These are phyloP conservation scores for Nymphalis c-album DNA, from an alignment of 2,888 invertebrate species.

Conservation along the genomic window DNA sequence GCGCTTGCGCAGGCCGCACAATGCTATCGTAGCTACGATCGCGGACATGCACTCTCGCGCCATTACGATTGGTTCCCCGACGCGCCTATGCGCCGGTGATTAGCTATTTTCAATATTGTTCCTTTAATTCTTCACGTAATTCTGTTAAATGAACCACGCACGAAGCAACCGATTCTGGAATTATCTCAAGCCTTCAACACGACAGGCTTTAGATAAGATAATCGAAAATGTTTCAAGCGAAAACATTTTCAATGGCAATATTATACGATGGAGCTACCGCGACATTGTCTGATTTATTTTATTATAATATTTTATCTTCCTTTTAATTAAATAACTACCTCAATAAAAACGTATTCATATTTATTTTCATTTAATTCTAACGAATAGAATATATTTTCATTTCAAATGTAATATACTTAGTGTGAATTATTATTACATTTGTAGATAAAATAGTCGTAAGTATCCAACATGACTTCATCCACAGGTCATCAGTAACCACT, in stretches of 20 bases:
- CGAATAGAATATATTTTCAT: too few relatives aligned
- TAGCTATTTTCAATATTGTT: slow-evolving; percentile 60
- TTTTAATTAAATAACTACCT: not conserved
- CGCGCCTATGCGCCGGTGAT: slow-evolving; percentile 64
- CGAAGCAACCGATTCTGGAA: slow-evolving; percentile 11
- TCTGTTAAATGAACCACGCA: slow-evolving; percentile 17
- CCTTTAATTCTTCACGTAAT: slow-evolving; percentile 34
- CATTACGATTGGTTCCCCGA: slow-evolving; percentile 73
- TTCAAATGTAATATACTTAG: too few relatives aligned
- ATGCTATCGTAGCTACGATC: slow-evolving; percentile 78
- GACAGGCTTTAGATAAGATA: slow-evolving; percentile 33
- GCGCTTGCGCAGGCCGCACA: slow-evolving; percentile 71
- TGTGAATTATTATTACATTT: too few relatives aligned
- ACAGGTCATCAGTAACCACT: slow-evolving; percentile 15
- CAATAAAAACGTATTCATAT: too few relatives aligned
- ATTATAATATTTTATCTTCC: not conserved
- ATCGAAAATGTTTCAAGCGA: slow-evolving; percentile 17
- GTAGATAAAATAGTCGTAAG: too few relatives aligned
- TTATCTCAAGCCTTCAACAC: slow-evolving; percentile 22
- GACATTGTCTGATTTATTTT: not conserved
- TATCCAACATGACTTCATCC: slow-evolving; percentile 5
- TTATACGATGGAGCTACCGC: not conserved
- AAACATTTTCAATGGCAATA: slow-evolving; percentile 7
- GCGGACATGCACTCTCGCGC: slow-evolving; percentile 73
- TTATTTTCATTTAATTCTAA: too few relatives aligned